Evolutionary conservation across 2,113 vertebrate genomes (phyloP).

Genomic region (Pomatorhinus ruficollis): DNA sequence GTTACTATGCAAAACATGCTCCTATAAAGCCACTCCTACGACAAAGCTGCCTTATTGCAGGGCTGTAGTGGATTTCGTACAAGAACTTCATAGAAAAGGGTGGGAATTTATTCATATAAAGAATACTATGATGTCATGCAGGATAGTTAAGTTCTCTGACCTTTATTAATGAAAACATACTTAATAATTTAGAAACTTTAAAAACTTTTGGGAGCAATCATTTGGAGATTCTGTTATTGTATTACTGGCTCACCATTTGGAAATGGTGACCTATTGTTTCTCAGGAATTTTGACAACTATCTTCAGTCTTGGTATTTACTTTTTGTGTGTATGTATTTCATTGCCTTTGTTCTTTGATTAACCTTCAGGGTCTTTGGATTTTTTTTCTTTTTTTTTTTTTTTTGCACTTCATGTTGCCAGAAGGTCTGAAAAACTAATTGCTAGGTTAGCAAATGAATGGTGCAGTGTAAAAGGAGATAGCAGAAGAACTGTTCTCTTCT

Average conservation of each 20-base stretch:
- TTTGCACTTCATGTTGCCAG: neutral
- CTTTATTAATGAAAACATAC: neutral
- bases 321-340: neutral
- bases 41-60: neutral
- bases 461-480: neutral
- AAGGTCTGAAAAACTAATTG: neutral
- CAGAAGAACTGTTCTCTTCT: neutral
- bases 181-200: neutral
- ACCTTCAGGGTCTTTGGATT: neutral
- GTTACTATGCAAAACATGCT: neutral
- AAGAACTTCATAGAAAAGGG: neutral
- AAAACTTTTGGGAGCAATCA: neutral
- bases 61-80: neutral
- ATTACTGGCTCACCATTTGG: neutral
- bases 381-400: neutral
- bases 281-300: neutral
- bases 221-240: neutral
- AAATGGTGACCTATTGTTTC: conserved; percentile 32
- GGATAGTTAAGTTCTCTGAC: neutral
- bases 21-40: neutral
- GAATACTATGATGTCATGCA: neutral
- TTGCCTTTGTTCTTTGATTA: neutral
- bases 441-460: neutral
- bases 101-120: neutral
- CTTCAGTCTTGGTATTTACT: neutral